Conservation (phyloP, 2,888 invertebrate species). For the Morpho achilles region DNA sequence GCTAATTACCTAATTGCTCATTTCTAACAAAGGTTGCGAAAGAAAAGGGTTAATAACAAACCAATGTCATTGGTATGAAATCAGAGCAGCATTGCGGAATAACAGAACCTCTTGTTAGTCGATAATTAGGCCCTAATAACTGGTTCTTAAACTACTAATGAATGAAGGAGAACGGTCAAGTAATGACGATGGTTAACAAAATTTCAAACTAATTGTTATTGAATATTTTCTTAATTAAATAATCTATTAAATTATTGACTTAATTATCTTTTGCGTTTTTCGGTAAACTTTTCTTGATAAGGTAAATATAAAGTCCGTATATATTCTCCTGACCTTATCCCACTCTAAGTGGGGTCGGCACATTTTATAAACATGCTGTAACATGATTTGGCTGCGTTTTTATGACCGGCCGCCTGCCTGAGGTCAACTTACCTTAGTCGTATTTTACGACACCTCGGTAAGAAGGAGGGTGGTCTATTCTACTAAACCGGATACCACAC, state of each 20-base stretch:
- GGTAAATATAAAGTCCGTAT: no score
- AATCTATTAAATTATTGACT: background rate
- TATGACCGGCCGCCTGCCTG: no score
- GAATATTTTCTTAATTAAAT: background rate
- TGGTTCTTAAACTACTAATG: constrained; percentile 1
- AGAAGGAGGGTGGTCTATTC: no score
- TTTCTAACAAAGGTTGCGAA: constrained; percentile 6
- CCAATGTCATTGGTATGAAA: constrained; percentile 20
- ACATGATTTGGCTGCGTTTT: no score
- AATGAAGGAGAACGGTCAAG: background rate
- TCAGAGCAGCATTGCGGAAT: constrained; percentile 16
- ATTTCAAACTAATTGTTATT: background rate
- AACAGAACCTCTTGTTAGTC: constrained; percentile 9
- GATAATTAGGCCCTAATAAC: constrained; percentile 21
- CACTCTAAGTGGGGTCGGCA: no score
- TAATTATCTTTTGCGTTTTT: background rate
- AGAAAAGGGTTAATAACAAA: constrained; percentile 14
- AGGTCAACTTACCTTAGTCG: no score
- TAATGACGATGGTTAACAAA: background rate
- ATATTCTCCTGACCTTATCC: no score
- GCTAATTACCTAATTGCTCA: constrained; percentile 5
- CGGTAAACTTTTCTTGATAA: background rate
- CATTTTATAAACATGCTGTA: no score
- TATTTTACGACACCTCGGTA: no score
- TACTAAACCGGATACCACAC: no score